Evolutionary conservation across 2,888 invertebrate species (phyloP), one percentile per base, ranked within the genome.

Genomic region (Onchidella celtica): DNA sequence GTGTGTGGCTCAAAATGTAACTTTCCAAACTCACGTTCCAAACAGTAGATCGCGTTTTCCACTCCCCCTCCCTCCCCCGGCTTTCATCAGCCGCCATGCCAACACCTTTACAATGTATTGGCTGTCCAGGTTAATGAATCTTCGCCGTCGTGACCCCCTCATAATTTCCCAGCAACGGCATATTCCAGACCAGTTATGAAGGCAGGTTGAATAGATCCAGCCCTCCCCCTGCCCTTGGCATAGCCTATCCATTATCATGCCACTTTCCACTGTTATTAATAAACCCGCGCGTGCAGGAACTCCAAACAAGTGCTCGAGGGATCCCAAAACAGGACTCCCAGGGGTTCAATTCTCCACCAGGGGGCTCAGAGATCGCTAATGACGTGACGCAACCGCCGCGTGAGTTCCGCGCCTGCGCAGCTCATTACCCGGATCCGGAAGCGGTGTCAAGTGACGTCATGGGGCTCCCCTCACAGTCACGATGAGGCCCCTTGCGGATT

Each of bases 381-480:
- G 40, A 75, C 63, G 21, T 21, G 75, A 63, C 34, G 66, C 34
- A 32, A 66, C 66, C 76, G n/a, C 61, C 38, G 29, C 57, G 27
- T 38, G 59, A 21, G 27, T 36, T 63, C 70, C 61, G 24, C 78
- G 69, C 59, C 68, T 78, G 78, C 68, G 27, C 69, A 78, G 66
- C 65, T 66, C 65, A 76, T 76, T 76, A 76, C 47, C 34, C 24
- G 24, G 76, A 21, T 24, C 2, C 27, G 76, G 66, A 66, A 66
- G 65, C 55, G 66, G 76, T 76, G 76, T 76, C 76, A 76, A 55
- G 76, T 76, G 76, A 76, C 76, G 66, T 76, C 76, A 66, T 29
- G 66, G 29, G 32, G 55, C 40, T 40, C 61, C 29, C 63, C 36
- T 1, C 55, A 59, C 57, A 34, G 59, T 6, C 21, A 40, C 2